phyloP scores from a whole-genome alignment of 2,113 vertebrate species.

The Numenius arquata region DNA sequence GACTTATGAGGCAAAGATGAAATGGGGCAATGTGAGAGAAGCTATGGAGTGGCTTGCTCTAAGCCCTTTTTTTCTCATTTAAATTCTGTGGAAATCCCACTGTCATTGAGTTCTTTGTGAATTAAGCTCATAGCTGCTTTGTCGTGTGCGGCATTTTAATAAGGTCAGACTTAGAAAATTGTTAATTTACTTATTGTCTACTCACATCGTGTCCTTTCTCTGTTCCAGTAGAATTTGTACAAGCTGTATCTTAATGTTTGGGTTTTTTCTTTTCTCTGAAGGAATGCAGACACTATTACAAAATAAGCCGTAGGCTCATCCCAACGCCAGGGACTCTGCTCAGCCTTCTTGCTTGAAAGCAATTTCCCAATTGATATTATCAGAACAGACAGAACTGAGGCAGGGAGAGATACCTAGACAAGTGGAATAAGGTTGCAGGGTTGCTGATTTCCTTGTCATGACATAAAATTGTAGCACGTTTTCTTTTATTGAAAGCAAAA shows the following conservation, averaged over 20 bases:
- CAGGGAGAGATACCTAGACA: not conserved
- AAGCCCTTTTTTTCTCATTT: slow-evolving; percentile 30
- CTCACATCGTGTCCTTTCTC: not conserved
- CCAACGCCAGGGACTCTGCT: not conserved
- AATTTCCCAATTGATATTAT: not conserved
- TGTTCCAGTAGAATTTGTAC: slow-evolving; percentile 3
- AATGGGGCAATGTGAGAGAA: not conserved
- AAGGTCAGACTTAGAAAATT: slow-evolving; percentile 35
- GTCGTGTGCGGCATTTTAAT: slow-evolving; percentile 61
- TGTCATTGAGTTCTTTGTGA: slow-evolving; percentile 42
- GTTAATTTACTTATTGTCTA: slow-evolving; percentile 31
- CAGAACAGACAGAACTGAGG: not conserved
- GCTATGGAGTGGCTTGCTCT: not conserved
- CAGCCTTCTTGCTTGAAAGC: not conserved
- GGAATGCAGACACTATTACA: slow-evolving; percentile 20
- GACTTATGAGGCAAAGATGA: not conserved
- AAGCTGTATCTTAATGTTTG: slow-evolving; percentile 6
- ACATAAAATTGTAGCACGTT: not conserved
- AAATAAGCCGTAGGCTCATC: not conserved
- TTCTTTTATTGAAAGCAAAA: not conserved
- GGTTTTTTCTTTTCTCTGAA: not conserved
- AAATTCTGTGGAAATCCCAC: slow-evolving; percentile 54
- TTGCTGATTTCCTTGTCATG: not conserved
- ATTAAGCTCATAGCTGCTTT: slow-evolving; percentile 26
- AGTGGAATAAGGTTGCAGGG: not conserved